phyloP scores from a whole-genome alignment of 2,113 vertebrate genomes.

The Motacilla tschutschensis region DNA sequence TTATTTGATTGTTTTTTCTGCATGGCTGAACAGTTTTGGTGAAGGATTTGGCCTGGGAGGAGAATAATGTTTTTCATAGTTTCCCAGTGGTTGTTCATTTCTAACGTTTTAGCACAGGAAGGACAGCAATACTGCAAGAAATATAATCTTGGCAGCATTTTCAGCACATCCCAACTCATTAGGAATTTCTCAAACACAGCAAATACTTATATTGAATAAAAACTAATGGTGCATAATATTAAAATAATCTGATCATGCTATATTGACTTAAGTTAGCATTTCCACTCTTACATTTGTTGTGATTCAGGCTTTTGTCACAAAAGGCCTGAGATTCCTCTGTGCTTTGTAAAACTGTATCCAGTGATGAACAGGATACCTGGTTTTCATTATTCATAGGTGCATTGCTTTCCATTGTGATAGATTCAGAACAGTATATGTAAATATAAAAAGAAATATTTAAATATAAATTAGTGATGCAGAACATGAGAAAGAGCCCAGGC shows the following conservation, averaged over 20 bases:
- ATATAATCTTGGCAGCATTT: background rate
- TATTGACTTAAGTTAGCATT: background rate
- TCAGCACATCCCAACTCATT: background rate
- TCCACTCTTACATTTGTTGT: background rate
- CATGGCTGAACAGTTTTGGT: background rate
- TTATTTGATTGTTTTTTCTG: background rate
- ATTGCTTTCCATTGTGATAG: background rate
- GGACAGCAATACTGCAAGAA: background rate
- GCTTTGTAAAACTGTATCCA: background rate
- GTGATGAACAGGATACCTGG: background rate
- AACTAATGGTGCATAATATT: background rate
- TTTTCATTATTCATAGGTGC: background rate
- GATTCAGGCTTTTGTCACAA: background rate
- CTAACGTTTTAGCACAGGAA: background rate
- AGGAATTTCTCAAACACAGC: background rate
- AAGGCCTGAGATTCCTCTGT: background rate
- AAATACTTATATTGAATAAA: background rate
- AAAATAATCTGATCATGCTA: background rate
- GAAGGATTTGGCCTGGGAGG: constrained; percentile 13
- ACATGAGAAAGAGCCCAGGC: fast-evolving
- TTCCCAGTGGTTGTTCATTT: constrained; percentile 20
- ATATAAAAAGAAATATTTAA: background rate
- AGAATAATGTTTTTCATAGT: constrained; percentile 1
- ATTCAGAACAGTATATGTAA: background rate
- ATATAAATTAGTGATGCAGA: background rate